These are phyloP conservation scores for Cepaea nemoralis DNA, from an alignment of 1,140 invertebrate genomes.

Conservation along the genomic window DNA sequence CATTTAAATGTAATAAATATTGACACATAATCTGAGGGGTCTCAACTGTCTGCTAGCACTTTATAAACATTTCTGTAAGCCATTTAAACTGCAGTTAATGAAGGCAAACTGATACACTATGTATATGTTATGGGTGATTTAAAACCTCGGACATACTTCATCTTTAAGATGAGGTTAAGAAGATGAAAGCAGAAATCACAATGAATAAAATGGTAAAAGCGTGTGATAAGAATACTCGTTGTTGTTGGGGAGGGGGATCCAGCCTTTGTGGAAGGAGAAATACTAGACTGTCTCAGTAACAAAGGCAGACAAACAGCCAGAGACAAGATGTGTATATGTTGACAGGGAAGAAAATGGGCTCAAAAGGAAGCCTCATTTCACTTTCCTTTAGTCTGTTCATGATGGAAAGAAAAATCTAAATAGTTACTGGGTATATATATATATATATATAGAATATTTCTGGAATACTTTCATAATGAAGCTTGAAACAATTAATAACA, in stretches of 20 bases:
- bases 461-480: constrained; percentile 49
- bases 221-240: constrained; percentile 37
- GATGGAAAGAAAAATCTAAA: constrained; percentile 49
- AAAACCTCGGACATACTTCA: constrained; percentile 16
- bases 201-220: constrained; percentile 33
- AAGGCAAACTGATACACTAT: neutral
- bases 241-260: constrained; percentile 6
- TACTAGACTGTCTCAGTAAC: constrained; percentile 42
- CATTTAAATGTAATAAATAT: neutral
- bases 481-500: constrained; percentile 39
- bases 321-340: constrained; percentile 16
- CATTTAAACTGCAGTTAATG: neutral
- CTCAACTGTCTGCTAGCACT: neutral
- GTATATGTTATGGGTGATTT: constrained; percentile 17
- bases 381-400: constrained; percentile 46
- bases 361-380: constrained; percentile 68
- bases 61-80: neutral
- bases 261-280: neutral
- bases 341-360: constrained; percentile 52
- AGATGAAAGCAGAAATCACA: constrained; percentile 38
- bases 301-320: constrained; percentile 42
- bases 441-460: too few species aligned
- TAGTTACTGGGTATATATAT: constrained; percentile 52
- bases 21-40: neutral
- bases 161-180: constrained; percentile 33